Evolutionary conservation across 2,888 invertebrate species (phyloP).

Genomic region (Ophion costatus): DNA sequence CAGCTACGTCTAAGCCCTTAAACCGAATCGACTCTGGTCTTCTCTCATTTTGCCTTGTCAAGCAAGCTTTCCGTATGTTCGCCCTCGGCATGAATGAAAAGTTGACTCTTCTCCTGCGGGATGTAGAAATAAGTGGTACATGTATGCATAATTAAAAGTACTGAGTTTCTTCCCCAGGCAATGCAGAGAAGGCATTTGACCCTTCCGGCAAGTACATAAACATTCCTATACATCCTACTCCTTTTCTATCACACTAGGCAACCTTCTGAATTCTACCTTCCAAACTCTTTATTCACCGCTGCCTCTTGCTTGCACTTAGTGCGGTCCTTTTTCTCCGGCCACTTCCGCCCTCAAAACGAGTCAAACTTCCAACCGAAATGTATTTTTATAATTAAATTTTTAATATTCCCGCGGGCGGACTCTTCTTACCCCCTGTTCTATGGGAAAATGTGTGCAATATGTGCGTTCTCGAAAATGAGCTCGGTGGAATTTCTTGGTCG

Average conservation of each 20-base stretch:
- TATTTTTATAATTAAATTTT: slow-evolving; percentile 78
- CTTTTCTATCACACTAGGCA: neutral
- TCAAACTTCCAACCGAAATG: slow-evolving; percentile 63
- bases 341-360: slow-evolving; percentile 21
- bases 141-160: slow-evolving; percentile 11
- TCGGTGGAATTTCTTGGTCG: slow-evolving; percentile 66
- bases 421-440: slow-evolving; percentile 25
- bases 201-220: slow-evolving; percentile 7
- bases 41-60: neutral
- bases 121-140: slow-evolving; percentile 17
- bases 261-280: slow-evolving; percentile 24
- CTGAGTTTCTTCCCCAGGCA: slow-evolving; percentile 9
- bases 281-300: neutral
- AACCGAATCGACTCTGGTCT: neutral
- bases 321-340: neutral
- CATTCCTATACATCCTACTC: neutral
- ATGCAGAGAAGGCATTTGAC: neutral
- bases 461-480: slow-evolving; percentile 74
- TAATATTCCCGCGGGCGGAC: slow-evolving; percentile 70
- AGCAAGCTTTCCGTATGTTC: slow-evolving; percentile 15
- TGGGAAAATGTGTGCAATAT: slow-evolving; percentile 54
- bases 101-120: slow-evolving; percentile 26
- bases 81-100: slow-evolving; percentile 47
- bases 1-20: no score
- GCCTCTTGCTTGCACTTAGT: slow-evolving; percentile 22